Evolutionary conservation across 2,888 invertebrate genomes (phyloP), one percentile per base, ranked within the genome.

Genomic region (Synergus japonicus): DNA sequence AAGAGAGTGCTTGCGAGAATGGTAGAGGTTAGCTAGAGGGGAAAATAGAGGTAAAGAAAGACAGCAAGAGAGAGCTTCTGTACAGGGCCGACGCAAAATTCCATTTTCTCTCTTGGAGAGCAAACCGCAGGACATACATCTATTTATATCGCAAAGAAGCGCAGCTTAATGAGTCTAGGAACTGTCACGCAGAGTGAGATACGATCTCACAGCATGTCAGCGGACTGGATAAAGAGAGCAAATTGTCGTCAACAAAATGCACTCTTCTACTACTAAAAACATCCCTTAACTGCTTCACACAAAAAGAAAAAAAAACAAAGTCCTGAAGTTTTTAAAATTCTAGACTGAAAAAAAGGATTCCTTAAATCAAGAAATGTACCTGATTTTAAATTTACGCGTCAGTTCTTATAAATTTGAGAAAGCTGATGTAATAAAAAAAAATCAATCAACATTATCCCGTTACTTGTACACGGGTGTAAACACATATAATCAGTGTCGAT

Each of bases 91-190:
- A 82, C 85, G 84, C 85, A 78, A 86, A 84, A 82, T 85, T 87
- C 84, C 83, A 83, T 83, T 81, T 81, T 69, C 79, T 76, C 81
- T 79, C 66, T 84, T 81, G 80, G 78, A 79, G 79, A 60, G 73
- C 76, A 63, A 73, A 81, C 82, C 83, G 83, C 82, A 82, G 78
- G 60, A 81, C 81, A 76, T 65, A 83, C 85, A 85, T 87, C 90
- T 91, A 90, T 91, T 90, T 91, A 91, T 91, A 90, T 86, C 87
- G 84, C 86, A 86, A 88, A 88, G 90, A 89, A 90, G 89, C 86
- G 87, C 85, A 85, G 86, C 89, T 90, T 91, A 92, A 91, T 89
- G 91, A 90, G 90, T 91, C 91, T 90, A 90, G 89, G 87, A 88
- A 88, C 89, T 89, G 91, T 90, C 89, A 87, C 86, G 84, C 83